Evolutionary conservation across 1,140 invertebrate genomes (phyloP).

Genomic region (Ceratina japonica): DNA sequence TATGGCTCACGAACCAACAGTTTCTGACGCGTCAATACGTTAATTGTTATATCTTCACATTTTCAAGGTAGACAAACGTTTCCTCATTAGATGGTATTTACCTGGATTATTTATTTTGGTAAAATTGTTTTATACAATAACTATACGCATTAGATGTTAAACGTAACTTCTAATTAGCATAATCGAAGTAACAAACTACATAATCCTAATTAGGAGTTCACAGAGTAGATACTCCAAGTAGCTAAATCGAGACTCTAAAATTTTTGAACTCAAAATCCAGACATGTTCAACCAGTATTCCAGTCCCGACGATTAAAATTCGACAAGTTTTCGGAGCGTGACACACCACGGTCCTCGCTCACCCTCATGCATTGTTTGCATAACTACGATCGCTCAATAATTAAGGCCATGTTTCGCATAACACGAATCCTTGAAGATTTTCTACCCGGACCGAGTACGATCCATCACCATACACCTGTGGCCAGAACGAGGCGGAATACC

Average conservation of each 20-base stretch:
- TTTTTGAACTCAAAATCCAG: not conserved
- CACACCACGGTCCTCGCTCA: not conserved
- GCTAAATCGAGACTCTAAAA: not conserved
- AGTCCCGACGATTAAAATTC: not conserved
- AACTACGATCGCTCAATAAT: conserved; percentile 31
- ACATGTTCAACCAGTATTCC: not conserved
- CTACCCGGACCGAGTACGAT: not conserved
- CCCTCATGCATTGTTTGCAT: not conserved
- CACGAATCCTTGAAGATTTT: not conserved
- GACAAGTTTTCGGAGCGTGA: not conserved
- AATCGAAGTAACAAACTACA: too few species aligned
- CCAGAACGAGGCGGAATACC: not conserved
- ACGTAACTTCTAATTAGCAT: too few species aligned
- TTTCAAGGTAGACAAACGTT: not conserved
- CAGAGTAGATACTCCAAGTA: not conserved
- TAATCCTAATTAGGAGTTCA: too few species aligned
- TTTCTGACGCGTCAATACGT: conserved; percentile 19
- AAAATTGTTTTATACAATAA: too few species aligned
- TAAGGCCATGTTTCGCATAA: conserved; percentile 31
- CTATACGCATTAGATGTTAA: too few species aligned
- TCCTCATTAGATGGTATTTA: not conserved
- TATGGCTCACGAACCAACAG: conserved; percentile 7
- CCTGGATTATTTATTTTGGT: not conserved
- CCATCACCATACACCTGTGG: not conserved
- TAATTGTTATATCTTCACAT: conserved; percentile 4